Percentiles rank a stretch among this genome's conserved stretches.
phyloP scores from a whole-genome alignment of 2,888 invertebrate species.

The Panopea generosa region DNA sequence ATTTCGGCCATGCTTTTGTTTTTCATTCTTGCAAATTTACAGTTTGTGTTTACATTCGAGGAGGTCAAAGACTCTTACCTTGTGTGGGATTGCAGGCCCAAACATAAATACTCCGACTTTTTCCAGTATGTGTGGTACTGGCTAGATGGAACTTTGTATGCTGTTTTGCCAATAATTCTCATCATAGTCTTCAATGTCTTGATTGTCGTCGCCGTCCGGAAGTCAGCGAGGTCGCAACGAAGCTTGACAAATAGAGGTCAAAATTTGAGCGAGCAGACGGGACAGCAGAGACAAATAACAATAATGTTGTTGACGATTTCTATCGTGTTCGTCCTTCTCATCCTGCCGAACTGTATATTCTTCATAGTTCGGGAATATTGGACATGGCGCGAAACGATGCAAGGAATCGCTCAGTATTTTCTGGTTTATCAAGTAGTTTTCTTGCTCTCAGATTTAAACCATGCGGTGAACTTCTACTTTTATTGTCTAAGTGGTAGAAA shows the following conservation, averaged over 20 bases:
- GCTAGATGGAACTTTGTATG: constrained; percentile 74
- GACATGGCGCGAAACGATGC: constrained; percentile 53
- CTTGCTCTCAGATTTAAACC: constrained; percentile 71
- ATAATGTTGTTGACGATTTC: constrained; percentile 76
- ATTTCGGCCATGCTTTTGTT: constrained; percentile 60
- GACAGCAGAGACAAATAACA: constrained; percentile 76
- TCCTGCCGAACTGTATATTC: constrained; percentile 75
- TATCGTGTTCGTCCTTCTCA: constrained; percentile 72
- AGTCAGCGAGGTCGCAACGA: constrained; percentile 53
- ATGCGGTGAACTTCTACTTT: constrained; percentile 76
- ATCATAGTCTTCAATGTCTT: constrained; percentile 73
- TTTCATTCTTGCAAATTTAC: constrained; percentile 64
- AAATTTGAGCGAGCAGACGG: constrained; percentile 63
- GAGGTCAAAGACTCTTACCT: constrained; percentile 47
- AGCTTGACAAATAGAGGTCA: constrained; percentile 64
- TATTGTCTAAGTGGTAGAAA: constrained; percentile 72
- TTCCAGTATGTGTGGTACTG: constrained; percentile 72
- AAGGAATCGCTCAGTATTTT: constrained; percentile 63
- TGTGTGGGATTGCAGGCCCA: constrained; percentile 55
- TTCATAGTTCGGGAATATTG: constrained; percentile 71
- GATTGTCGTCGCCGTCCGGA: constrained; percentile 69
- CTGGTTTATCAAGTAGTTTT: constrained; percentile 68
- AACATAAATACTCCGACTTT: constrained; percentile 54
- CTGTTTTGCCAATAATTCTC: constrained; percentile 70
- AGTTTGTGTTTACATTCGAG: constrained; percentile 64